Percentiles rank a stretch among this genome's conserved stretches.
These are phyloP conservation scores for Chrysodeixis includens DNA, from an alignment of 2,888 invertebrate species.

Conservation along the genomic window DNA sequence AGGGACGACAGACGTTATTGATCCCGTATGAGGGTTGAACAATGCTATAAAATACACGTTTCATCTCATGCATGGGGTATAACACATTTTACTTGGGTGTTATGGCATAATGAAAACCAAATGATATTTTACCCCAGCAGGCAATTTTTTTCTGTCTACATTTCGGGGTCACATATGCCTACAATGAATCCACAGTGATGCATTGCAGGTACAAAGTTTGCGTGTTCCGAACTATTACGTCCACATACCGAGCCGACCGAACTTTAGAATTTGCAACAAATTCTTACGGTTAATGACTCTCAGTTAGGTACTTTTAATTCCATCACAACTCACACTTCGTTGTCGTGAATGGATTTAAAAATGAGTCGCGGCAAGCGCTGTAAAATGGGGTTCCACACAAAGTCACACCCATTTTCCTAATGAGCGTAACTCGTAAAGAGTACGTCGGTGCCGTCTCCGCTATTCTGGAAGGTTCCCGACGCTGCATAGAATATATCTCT, in stretches of 20 bases:
- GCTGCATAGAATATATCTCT: conserved; percentile 63
- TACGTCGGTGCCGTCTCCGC: conserved; percentile 57
- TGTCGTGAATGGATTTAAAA: conserved; percentile 52
- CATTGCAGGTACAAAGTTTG: conserved; percentile 77
- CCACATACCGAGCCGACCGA: conserved; percentile 32
- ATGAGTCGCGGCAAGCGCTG: conserved; percentile 50
- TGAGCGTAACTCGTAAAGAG: conserved; percentile 69
- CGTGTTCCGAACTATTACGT: conserved; percentile 69
- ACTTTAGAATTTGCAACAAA: conserved; percentile 43
- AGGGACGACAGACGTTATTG: conserved; percentile 43
- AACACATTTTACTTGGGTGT: conserved; percentile 31
- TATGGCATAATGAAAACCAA: conserved; percentile 19
- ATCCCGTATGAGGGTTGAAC: conserved; percentile 45
- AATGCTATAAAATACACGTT: conserved; percentile 41
- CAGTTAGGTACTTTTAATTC: conserved; percentile 28
- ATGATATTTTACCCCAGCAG: conserved; percentile 7
- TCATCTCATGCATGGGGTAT: conserved; percentile 27
- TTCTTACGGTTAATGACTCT: conserved; percentile 19
- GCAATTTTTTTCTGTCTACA: conserved; percentile 21
- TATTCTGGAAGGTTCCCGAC: conserved; percentile 61
- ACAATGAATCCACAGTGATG: conserved; percentile 70
- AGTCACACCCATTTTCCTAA: conserved; percentile 70
- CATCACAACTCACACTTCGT: conserved; percentile 25
- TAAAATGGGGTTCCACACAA: conserved; percentile 58
- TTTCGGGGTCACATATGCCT: conserved; percentile 36